Percentiles rank a stretch among this genome's conserved stretches.
phyloP scores from a whole-genome alignment of 1,140 invertebrate species.

The Delia radicum region DNA sequence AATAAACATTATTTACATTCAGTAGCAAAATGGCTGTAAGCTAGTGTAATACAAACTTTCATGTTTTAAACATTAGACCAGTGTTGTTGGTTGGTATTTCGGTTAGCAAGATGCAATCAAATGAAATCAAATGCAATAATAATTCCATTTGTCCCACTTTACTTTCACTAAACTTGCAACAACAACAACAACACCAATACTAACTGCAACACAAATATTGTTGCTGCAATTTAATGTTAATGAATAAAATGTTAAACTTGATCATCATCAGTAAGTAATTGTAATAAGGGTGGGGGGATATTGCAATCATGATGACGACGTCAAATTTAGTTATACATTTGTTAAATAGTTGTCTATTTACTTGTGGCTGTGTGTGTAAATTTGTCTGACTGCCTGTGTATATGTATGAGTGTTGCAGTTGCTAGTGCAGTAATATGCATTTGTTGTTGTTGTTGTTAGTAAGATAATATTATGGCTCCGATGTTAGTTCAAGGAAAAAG shows the following conservation, averaged over 20 bases:
- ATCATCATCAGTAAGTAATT: not conserved
- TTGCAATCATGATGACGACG: too few species aligned
- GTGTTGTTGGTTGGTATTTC: constrained; percentile 13
- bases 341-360: not conserved
- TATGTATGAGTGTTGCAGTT: not conserved
- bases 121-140: constrained; percentile 56
- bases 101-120: too few species aligned
- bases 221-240: not conserved
- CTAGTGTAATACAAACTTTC: not conserved
- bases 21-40: too few species aligned
- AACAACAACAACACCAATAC: too few species aligned
- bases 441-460: not conserved
- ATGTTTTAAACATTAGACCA: constrained; percentile 10
- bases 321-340: too few species aligned
- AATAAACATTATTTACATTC: too few species aligned
- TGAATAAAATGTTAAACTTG: not conserved
- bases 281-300: not conserved
- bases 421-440: not conserved
- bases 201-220: constrained; percentile 18
- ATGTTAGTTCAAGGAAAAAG: constrained; percentile 40
- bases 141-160: constrained; percentile 54
- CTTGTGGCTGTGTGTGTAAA: not conserved
- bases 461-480: too few species aligned
- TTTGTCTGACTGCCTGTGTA: not conserved
- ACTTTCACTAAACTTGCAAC: constrained; percentile 48